Base-by-base conservation (phyloP, 1,140 invertebrate genomes). In the Apocrypta bakeri region DNA sequence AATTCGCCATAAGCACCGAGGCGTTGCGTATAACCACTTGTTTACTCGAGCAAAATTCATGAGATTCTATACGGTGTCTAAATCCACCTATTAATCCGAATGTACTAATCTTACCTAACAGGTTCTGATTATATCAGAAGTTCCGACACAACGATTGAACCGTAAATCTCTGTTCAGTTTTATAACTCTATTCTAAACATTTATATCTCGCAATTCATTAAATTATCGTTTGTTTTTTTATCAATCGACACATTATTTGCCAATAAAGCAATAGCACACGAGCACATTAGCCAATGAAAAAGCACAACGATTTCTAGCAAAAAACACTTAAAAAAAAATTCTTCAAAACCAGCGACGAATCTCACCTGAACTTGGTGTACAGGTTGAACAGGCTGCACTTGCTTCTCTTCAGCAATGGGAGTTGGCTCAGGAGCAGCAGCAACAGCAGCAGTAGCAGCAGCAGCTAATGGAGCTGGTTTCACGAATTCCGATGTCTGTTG, bases 321-420 rank as follows among this genome's bases (percentile, higher is more conserved):
- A n/a, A n/a, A n/a, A n/a, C n/a, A n/a, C n/a, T n/a, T n/a, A n/a
- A n/a, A n/a, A n/a, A n/a, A n/a, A n/a, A n/a, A n/a, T n/a, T n/a
- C n/a, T n/a, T n/a, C n/a, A n/a, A n/a, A n/a, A n/a, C n/a, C n/a
- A n/a, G n/a, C n/a, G n/a, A n/a, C n/a, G n/a, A n/a, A n/a, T 17
- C 17, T 71, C 61, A 61, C 79, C 79, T 74, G 79, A 17, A 74
- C 24, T 0, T 74, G 56, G 1, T 40, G 71, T 4, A 33, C 17
- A 21, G 80, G 80, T 27, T 68, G 72, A 27, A 71, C 69, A 33
- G 29, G 63, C 21, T 29, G 61, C 0, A 37, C 25, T 7, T 29
- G 61, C 37, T 84, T 73, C 21, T 82, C 37, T 68, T 83, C 29
- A 7, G 80, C 1, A 1, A 48, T 27, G 12, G 63, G 63, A 12